Conservation (phyloP, 2,888 invertebrate species). For the Hirtodrosophila duncani region DNA sequence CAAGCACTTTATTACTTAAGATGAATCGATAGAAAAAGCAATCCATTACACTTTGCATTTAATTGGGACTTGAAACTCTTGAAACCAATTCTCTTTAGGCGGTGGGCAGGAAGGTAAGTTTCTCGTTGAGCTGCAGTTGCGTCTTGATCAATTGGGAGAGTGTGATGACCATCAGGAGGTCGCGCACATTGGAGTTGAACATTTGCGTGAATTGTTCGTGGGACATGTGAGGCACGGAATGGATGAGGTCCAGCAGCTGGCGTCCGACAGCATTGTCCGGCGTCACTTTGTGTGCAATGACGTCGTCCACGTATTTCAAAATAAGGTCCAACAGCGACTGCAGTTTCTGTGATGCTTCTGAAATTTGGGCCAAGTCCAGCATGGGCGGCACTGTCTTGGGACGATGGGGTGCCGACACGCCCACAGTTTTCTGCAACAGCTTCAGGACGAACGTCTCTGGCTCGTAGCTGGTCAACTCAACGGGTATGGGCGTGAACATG, state of each 20-base stretch:
- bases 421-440: conserved; percentile 90
- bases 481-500: conserved; percentile 97
- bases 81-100: conserved; percentile 74
- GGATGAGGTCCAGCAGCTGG: conserved; percentile 91
- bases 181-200: conserved; percentile 97
- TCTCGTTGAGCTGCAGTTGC: conserved; percentile 97
- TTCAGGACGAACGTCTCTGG: conserved; percentile 92
- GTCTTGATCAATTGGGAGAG: conserved; percentile 97
- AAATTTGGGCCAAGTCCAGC: conserved; percentile 88
- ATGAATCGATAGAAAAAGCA: conserved; percentile 37
- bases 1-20: conserved; percentile 54
- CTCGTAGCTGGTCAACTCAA: conserved; percentile 92
- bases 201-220: conserved; percentile 94
- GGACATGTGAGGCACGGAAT: conserved; percentile 94
- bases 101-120: conserved; percentile 90
- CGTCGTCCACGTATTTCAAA: conserved; percentile 93
- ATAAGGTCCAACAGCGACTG: conserved; percentile 87
- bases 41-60: conserved; percentile 44
- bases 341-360: conserved; percentile 89
- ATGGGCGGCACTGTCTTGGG: conserved; percentile 84
- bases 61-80: conserved; percentile 34
- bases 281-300: conserved; percentile 86
- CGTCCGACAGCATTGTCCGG: conserved; percentile 94
- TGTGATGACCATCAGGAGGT: conserved; percentile 97
- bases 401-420: conserved; percentile 79